Conservation (phyloP, 2,797 vertebrate genomes). For the Aphelocoma californica region DNA sequence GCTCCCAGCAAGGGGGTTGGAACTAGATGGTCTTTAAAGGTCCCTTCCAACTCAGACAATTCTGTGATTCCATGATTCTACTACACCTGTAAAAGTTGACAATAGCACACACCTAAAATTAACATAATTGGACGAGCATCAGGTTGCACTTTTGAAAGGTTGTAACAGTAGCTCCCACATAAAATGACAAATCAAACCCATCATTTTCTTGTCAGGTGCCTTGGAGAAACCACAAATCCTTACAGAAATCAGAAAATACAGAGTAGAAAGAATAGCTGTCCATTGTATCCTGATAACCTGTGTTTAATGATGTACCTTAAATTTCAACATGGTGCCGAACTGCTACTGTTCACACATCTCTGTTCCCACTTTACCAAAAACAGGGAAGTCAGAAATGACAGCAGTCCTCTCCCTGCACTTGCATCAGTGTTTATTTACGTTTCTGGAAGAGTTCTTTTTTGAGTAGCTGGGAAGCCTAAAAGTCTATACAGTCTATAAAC, state of each 20-base stretch:
- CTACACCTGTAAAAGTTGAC: background rate
- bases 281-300: no score
- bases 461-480: background rate
- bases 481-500: background rate
- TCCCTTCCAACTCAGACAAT: background rate
- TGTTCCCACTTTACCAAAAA: background rate
- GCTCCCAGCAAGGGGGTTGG: background rate
- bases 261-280: background rate
- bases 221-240: background rate
- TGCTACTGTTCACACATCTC: background rate
- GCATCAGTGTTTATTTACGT: conserved; percentile 33
- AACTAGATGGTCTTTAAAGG: background rate
- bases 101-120: background rate
- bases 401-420: background rate
- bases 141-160: background rate
- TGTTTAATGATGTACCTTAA: background rate
- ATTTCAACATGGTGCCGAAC: background rate
- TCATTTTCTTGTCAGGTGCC: background rate
- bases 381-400: background rate
- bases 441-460: background rate
- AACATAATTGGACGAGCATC: background rate
- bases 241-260: background rate
- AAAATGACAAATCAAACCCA: background rate
- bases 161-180: background rate
- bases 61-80: background rate